These are phyloP conservation scores for Apis cerana DNA, from an alignment of 1,140 invertebrate genomes.

Conservation along the genomic window DNA sequence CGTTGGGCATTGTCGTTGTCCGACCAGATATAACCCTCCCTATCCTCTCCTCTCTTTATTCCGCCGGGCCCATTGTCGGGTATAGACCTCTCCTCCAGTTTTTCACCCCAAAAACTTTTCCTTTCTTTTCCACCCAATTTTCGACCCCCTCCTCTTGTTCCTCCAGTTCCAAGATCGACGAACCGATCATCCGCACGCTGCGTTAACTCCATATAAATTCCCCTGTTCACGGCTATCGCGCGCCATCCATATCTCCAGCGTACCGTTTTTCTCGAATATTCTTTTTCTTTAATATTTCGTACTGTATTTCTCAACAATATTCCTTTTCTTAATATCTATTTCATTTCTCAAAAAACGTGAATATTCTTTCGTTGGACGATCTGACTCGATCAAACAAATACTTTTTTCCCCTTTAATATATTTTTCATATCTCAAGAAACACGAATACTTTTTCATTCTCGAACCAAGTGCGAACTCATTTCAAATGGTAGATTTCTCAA, in stretches of 20 bases:
- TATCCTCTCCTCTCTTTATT: conserved; percentile 39
- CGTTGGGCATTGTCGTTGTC: conserved; percentile 55
- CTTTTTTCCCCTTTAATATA: no score
- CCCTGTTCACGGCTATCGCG: background rate
- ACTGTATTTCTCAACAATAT: no score
- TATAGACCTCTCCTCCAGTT: background rate
- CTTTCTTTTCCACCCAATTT: conserved; percentile 4
- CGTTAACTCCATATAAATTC: background rate
- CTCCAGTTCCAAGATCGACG: background rate
- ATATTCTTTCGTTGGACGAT: no score
- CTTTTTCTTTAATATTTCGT: no score
- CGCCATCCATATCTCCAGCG: background rate
- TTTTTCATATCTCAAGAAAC: no score
- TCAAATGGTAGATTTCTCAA: no score
- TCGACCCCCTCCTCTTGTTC: conserved; percentile 16
- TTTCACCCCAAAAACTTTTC: background rate
- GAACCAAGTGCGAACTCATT: no score
- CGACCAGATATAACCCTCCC: conserved; percentile 52
- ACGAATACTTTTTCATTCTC: no score
- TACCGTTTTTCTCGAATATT: no score
- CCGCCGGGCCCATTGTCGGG: conserved; percentile 53
- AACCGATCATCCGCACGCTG: background rate
- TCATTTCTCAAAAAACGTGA: no score
- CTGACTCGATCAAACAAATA: no score
- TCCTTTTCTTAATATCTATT: no score